phyloP scores from a whole-genome alignment of 2,888 invertebrate species.

The Aleiodes testaceus region DNA sequence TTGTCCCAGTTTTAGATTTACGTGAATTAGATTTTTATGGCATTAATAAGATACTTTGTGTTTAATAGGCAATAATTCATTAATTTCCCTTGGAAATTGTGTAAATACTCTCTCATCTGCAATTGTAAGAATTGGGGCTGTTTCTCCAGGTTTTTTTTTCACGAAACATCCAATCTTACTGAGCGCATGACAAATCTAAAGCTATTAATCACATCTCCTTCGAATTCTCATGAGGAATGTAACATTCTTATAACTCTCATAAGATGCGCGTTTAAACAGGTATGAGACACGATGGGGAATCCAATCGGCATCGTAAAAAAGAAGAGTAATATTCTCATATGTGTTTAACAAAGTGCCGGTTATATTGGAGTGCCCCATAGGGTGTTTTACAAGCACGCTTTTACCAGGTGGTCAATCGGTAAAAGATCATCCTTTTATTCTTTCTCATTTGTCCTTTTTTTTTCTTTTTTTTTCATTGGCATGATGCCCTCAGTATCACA shows the following conservation, averaged over 20 bases:
- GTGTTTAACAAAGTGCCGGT: slow-evolving; percentile 44
- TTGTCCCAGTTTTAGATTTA: slow-evolving; percentile 64
- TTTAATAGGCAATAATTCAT: slow-evolving; percentile 54
- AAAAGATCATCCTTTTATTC: slow-evolving; percentile 44
- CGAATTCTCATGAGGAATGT: slow-evolving; percentile 39
- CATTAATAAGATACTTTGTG: slow-evolving; percentile 62
- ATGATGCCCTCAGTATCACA: slow-evolving; percentile 34
- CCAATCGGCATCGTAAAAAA: slow-evolving; percentile 20
- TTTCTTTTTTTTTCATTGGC: slow-evolving; percentile 11
- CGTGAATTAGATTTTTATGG: slow-evolving; percentile 66
- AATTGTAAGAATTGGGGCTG: too few relatives aligned
- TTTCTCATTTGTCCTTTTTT: background rate
- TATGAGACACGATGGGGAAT: slow-evolving; percentile 35
- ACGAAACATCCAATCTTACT: slow-evolving; percentile 52
- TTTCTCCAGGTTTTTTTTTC: too few relatives aligned
- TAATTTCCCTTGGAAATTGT: too few relatives aligned
- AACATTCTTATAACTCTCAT: background rate
- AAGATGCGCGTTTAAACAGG: slow-evolving; percentile 27
- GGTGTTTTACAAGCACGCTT: slow-evolving; percentile 39
- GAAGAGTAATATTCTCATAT: slow-evolving; percentile 22
- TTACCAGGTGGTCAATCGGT: slow-evolving; percentile 61
- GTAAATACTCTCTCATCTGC: too few relatives aligned
- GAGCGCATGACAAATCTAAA: slow-evolving; percentile 63
- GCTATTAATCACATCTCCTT: slow-evolving; percentile 62
- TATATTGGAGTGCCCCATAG: slow-evolving; percentile 42